These are phyloP conservation scores for Diuraphis noxia DNA, from an alignment of 1,140 invertebrate genomes.

Conservation along the genomic window DNA sequence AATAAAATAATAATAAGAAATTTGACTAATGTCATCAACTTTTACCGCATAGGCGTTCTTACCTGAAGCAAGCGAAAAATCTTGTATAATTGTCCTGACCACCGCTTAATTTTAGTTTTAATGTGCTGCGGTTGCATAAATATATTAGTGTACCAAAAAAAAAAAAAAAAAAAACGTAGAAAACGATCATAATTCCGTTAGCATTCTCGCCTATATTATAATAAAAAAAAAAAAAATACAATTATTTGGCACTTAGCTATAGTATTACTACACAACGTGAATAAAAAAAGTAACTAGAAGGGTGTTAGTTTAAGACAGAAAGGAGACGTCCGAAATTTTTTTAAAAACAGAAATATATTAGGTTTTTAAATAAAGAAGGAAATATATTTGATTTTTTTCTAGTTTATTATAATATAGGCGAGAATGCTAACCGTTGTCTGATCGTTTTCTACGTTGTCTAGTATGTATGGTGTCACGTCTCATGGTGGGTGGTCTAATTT, in stretches of 20 bases:
- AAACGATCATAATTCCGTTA: too few species aligned
- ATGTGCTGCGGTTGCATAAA: slow-evolving; percentile 51
- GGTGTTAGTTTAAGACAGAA: slow-evolving; percentile 48
- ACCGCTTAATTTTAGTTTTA: slow-evolving; percentile 51
- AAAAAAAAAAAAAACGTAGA: too few species aligned
- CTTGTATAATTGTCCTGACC: slow-evolving; percentile 46
- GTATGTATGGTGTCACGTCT: slow-evolving; percentile 52
- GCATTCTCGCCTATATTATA: too few species aligned
- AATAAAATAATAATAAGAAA: slow-evolving; percentile 33
- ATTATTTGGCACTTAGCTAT: slow-evolving; percentile 51
- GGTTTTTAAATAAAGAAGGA: slow-evolving; percentile 24
- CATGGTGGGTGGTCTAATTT: slow-evolving; percentile 52
- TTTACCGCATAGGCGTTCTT: slow-evolving; percentile 36
- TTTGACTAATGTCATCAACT: slow-evolving; percentile 28
- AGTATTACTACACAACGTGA: slow-evolving; percentile 38
- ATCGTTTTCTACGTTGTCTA: slow-evolving; percentile 53
- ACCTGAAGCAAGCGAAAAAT: slow-evolving; percentile 37
- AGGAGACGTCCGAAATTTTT: slow-evolving; percentile 45
- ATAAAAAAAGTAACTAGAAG: slow-evolving; percentile 53
- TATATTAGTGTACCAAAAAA: slow-evolving; percentile 52
- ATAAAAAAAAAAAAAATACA: slow-evolving; percentile 46
- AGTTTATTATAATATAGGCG: slow-evolving; percentile 21
- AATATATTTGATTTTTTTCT: slow-evolving; percentile 27
- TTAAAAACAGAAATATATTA: slow-evolving; percentile 36
- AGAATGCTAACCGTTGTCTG: slow-evolving; percentile 54